A percentile compares a stretch with the other conserved stretches of the same genome.
Evolutionary conservation across 2,888 invertebrate genomes (phyloP).

Genomic region (Trachelus iudaicus): DNA sequence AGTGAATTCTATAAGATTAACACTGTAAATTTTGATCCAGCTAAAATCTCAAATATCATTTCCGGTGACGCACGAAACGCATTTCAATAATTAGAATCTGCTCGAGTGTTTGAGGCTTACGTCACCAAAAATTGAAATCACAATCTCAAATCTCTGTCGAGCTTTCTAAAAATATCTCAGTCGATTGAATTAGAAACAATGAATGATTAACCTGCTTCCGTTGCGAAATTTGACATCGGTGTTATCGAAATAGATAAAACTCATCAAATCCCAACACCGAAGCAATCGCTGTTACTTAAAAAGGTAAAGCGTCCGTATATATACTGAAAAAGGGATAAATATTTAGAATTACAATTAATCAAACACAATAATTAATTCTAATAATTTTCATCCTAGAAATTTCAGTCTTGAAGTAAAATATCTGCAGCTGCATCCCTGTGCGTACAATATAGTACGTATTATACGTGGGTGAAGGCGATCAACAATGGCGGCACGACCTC

Average conservation of each 20-base stretch:
- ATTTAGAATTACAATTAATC: not conserved
- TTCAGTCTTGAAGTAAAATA: not conserved
- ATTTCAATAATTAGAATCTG: not conserved
- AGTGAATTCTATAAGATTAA: not conserved
- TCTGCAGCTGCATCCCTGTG: not conserved
- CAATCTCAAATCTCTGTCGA: not conserved
- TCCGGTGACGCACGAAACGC: not conserved
- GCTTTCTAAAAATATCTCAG: not conserved
- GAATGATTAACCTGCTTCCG: not conserved
- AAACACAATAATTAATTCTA: not conserved
- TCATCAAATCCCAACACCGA: not conserved
- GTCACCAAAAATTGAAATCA: not conserved
- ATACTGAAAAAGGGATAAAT: not conserved
- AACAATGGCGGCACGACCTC: slow-evolving; percentile 37
- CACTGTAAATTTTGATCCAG: not conserved
- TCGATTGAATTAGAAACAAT: not conserved
- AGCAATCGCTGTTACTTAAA: no score
- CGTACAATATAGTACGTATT: slow-evolving; percentile 25
- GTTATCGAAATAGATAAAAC: not conserved
- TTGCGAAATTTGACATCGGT: not conserved
- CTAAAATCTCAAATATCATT: not conserved
- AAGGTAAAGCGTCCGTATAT: no score
- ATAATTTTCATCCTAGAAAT: not conserved
- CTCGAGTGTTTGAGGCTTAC: not conserved
- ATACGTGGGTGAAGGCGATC: slow-evolving; percentile 31